Percentiles rank a stretch among this genome's conserved stretches.
Conservation (phyloP, 2,888 invertebrate genomes). For the Tinea pellionella region DNA sequence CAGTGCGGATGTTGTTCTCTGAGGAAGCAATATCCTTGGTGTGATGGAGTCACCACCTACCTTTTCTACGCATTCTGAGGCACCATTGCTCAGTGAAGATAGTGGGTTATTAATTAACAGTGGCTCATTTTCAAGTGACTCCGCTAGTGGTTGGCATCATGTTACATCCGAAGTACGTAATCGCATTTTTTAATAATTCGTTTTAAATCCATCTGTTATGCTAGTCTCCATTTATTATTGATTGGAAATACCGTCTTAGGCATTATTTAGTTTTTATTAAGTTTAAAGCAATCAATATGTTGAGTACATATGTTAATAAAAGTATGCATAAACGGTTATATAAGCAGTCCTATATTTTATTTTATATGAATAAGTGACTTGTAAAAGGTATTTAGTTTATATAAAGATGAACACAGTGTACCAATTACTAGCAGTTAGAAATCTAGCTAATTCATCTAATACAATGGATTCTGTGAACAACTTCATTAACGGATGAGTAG, state of each 20-base stretch:
- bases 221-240: not conserved
- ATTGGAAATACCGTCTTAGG: not conserved
- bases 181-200: too few species aligned
- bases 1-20: not conserved
- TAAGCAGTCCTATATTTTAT: too few species aligned
- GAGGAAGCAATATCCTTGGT: not conserved
- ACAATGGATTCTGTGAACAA: too few species aligned
- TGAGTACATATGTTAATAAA: too few species aligned
- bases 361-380: too few species aligned
- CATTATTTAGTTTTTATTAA: too few species aligned
- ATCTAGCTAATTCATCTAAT: too few species aligned
- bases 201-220: not conserved
- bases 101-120: slow-evolving; percentile 79
- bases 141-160: slow-evolving; percentile 75
- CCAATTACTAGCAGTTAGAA: too few species aligned
- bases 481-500: not conserved
- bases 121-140: slow-evolving; percentile 81
- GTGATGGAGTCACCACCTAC: slow-evolving; percentile 83
- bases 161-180: slow-evolving; percentile 74
- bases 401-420: too few species aligned
- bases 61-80: slow-evolving; percentile 79
- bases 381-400: too few species aligned
- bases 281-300: too few species aligned
- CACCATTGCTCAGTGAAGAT: slow-evolving; percentile 79
- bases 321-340: too few species aligned